These are phyloP conservation scores for Nasonovia ribisnigri DNA, from an alignment of 2,888 invertebrate genomes.

Conservation along the genomic window DNA sequence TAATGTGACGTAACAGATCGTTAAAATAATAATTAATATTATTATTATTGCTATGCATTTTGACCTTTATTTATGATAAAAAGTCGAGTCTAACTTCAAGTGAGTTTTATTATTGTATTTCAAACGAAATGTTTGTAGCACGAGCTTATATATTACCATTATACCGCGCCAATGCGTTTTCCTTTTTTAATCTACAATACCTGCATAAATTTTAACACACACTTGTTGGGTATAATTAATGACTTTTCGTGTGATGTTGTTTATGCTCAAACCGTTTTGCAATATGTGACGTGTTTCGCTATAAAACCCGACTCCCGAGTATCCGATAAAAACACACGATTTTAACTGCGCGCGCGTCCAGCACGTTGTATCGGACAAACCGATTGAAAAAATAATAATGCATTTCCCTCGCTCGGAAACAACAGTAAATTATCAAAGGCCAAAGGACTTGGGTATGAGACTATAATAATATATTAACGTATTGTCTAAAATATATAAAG, in stretches of 20 bases:
- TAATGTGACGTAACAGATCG: neutral
- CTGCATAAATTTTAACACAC: neutral
- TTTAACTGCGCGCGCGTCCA: neutral
- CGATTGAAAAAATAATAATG: neutral
- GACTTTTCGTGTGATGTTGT: neutral
- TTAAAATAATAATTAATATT: neutral
- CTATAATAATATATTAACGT: neutral
- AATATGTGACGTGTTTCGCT: neutral
- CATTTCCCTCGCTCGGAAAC: neutral
- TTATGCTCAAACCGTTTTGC: neutral
- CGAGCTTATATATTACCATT: slow-evolving; percentile 1
- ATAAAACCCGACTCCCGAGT: neutral
- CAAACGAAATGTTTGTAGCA: slow-evolving; percentile 12
- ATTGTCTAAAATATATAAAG: neutral
- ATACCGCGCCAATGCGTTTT: neutral
- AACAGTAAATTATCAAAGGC: neutral
- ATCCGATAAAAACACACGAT: slow-evolving; percentile 18
- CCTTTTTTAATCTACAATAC: slow-evolving; percentile 16
- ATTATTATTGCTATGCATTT: neutral
- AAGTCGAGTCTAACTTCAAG: neutral
- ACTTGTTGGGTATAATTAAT: slow-evolving; percentile 45
- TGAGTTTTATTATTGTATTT: neutral
- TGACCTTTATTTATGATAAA: neutral
- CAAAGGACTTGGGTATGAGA: neutral
- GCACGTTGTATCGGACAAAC: neutral